phyloP scores from a whole-genome alignment of 2,888 invertebrate genomes.

The Macrophya annulata region DNA sequence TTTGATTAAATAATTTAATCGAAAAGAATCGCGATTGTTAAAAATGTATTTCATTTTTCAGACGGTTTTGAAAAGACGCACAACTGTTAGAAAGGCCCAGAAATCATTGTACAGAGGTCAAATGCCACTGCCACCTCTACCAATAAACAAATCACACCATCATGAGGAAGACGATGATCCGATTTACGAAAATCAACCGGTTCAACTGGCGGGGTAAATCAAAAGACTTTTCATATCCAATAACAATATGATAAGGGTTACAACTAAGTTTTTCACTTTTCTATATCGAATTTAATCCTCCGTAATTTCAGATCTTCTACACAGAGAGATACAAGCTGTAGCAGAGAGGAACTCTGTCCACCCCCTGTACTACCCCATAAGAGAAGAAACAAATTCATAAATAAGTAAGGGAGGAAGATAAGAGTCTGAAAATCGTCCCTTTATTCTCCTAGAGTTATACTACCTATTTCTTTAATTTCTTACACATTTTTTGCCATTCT shows the following conservation, averaged over 20 bases:
- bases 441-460: not conserved
- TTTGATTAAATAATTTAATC: slow-evolving; percentile 10
- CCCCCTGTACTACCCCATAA: not conserved
- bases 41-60: slow-evolving; percentile 49
- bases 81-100: slow-evolving; percentile 62
- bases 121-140: slow-evolving; percentile 55
- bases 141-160: slow-evolving; percentile 39
- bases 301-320: not conserved
- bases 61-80: slow-evolving; percentile 64
- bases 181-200: slow-evolving; percentile 60
- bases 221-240: not conserved
- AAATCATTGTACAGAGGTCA: slow-evolving; percentile 61
- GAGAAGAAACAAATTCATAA: not conserved
- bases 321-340: not conserved
- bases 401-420: not conserved
- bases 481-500: not conserved
- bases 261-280: not conserved
- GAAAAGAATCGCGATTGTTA: not conserved
- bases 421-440: not conserved
- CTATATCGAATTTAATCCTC: not conserved
- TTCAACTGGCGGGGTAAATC: slow-evolving; percentile 58
- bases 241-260: not conserved
- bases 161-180: slow-evolving; percentile 58
- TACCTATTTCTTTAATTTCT: not conserved
- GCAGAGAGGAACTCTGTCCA: slow-evolving; percentile 1